Evolutionary conservation across 2,113 vertebrate species (phyloP), one percentile per base, ranked within the genome.

Genomic region (Actenoides lindsayi): DNA sequence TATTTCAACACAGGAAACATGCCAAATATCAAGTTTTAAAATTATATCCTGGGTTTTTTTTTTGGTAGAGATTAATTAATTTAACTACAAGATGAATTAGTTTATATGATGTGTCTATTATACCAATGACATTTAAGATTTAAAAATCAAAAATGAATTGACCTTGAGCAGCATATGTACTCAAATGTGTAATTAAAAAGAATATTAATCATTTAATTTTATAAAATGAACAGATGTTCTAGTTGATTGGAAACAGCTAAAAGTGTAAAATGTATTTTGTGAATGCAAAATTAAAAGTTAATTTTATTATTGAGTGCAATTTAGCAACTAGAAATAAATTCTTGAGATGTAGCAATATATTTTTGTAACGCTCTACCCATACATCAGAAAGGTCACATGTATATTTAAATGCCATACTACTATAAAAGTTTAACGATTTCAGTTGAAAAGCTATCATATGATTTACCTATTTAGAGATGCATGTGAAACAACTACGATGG

Each of bases 241-340:
- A 89, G 71, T 91, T 97, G 84, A 95, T 96, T 97, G 33, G 89
- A 96, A 96, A 96, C 73, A 94, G 91, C 94, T 96, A 92, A 91
- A 95, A 93, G 94, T 94, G 92, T 93, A 93, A 96, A 97, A 93
- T 73, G n/a, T 94, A 91, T 94, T 96, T 94, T 96, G 82, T 85
- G 75, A 94, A 92, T 90, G 84, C 81, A 96, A 94, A 94, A 89
- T 95, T 90, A 90, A 96, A 94, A 94, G 79, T 93, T 94, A 73
- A 96, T 96, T 96, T 94, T 95, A 93, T 94, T 96, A 89, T 76
- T 79, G 86, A 76, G 81, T 53, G 91, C 60, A 94, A 93, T 95
- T 96, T 97, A 78, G 77, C 59, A 95, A 91, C 89, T 94, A 91
- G 96, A 96, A 97, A 96, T 96, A 96, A 95, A 92, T 94, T 85